These are phyloP conservation scores for Zosterops japonicus DNA, from an alignment of 2,113 vertebrate genomes.

Conservation along the genomic window DNA sequence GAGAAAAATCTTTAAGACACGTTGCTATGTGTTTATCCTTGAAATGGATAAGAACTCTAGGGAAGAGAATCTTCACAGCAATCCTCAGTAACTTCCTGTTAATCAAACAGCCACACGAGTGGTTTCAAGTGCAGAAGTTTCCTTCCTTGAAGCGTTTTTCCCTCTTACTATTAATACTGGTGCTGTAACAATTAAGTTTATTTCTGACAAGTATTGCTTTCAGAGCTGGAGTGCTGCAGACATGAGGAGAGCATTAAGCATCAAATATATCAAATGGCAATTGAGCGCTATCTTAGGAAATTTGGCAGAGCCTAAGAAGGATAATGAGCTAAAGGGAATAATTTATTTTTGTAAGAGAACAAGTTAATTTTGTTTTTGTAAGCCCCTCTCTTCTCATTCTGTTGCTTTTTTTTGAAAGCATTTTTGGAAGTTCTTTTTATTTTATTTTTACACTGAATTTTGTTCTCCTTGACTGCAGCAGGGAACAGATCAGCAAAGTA, in stretches of 20 bases:
- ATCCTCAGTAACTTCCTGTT: not conserved
- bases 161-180: not conserved
- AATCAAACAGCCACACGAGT: not conserved
- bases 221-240: not conserved
- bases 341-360: not conserved
- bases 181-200: not conserved
- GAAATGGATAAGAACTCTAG: not conserved
- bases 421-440: slow-evolving; percentile 7
- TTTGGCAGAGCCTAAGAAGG: not conserved
- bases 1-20: not conserved
- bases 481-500: not conserved
- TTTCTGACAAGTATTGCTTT: slow-evolving; percentile 28
- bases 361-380: not conserved
- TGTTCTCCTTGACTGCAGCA: not conserved
- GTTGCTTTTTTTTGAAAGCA: not conserved
- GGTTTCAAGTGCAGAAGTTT: slow-evolving; percentile 13
- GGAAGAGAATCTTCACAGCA: not conserved
- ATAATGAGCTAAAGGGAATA: not conserved
- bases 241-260: not conserved
- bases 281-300: not conserved
- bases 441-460: slow-evolving; percentile 23
- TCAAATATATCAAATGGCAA: slow-evolving; percentile 25
- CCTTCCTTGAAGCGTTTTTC: slow-evolving; percentile 24
- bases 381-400: not conserved
- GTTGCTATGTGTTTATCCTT: not conserved